phyloP scores from a whole-genome alignment of 2,888 invertebrate genomes.

The Lasioglossum pauxillum region DNA sequence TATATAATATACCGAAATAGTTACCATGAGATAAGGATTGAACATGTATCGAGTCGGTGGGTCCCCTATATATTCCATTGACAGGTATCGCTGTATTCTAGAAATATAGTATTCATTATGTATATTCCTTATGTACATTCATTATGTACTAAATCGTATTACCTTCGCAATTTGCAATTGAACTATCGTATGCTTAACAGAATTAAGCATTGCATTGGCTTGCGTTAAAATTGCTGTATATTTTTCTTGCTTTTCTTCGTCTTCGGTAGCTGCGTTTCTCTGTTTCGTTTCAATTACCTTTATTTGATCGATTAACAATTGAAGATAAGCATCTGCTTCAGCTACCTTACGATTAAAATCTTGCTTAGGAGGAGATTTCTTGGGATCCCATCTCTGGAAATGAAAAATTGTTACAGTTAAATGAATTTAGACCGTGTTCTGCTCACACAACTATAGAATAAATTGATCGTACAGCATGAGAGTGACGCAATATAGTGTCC shows the following conservation, averaged over 20 bases:
- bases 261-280: slow-evolving; percentile 66
- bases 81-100: slow-evolving; percentile 96
- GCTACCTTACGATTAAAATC: slow-evolving; percentile 94
- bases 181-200: slow-evolving; percentile 99
- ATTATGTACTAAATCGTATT: slow-evolving; percentile 62
- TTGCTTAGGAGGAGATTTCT: slow-evolving; percentile 86
- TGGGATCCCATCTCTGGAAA: slow-evolving; percentile 86
- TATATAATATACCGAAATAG: slow-evolving; percentile 20
- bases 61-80: slow-evolving; percentile 94
- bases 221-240: slow-evolving; percentile 79
- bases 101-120: slow-evolving; percentile 69
- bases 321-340: slow-evolving; percentile 98
- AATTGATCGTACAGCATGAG: slow-evolving; percentile 85
- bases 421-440: neutral
- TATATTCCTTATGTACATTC: neutral
- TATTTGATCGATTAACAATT: slow-evolving; percentile 97
- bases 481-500: slow-evolving; percentile 95
- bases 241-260: slow-evolving; percentile 76
- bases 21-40: slow-evolving; percentile 80
- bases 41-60: slow-evolving; percentile 78
- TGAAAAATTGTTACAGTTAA: neutral
- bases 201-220: slow-evolving; percentile 95
- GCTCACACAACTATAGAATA: neutral
- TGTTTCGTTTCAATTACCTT: slow-evolving; percentile 86
- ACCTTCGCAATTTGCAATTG: slow-evolving; percentile 99